phyloP scores from a whole-genome alignment of 2,888 invertebrate species.

The Philhelius pedissequus region DNA sequence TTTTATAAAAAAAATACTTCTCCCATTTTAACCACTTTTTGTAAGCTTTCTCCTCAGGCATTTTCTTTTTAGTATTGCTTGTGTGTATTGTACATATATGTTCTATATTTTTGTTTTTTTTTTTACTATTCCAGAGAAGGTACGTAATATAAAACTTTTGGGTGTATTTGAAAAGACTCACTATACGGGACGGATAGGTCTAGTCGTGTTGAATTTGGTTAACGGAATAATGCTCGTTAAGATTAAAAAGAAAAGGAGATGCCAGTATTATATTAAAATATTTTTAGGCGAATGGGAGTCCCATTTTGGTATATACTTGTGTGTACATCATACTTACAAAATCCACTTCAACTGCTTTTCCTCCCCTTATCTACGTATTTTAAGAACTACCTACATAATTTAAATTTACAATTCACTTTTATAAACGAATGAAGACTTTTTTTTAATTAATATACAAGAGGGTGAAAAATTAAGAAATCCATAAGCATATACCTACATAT shows the following conservation, averaged over 20 bases:
- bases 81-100: not conserved
- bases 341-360: no score
- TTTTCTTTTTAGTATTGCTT: not conserved
- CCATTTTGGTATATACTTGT: conserved; percentile 37
- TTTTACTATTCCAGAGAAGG: not conserved
- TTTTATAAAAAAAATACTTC: not conserved
- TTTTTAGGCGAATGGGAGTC: conserved; percentile 21
- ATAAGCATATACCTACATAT: not conserved
- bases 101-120: no score
- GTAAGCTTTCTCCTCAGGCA: not conserved
- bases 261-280: conserved; percentile 27
- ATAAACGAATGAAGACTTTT: conserved; percentile 46
- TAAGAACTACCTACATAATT: conserved; percentile 45
- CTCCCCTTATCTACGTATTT: no score
- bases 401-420: conserved; percentile 44
- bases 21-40: not conserved
- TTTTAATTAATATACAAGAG: conserved; percentile 51
- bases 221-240: not conserved
- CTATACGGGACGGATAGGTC: not conserved
- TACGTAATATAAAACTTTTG: not conserved
- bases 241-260: conserved; percentile 35
- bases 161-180: not conserved
- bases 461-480: conserved; percentile 47
- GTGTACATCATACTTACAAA: not conserved
- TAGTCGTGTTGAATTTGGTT: no score